These are phyloP conservation scores for Zele albiditarsus DNA, from an alignment of 2,888 invertebrate species.

Conservation along the genomic window DNA sequence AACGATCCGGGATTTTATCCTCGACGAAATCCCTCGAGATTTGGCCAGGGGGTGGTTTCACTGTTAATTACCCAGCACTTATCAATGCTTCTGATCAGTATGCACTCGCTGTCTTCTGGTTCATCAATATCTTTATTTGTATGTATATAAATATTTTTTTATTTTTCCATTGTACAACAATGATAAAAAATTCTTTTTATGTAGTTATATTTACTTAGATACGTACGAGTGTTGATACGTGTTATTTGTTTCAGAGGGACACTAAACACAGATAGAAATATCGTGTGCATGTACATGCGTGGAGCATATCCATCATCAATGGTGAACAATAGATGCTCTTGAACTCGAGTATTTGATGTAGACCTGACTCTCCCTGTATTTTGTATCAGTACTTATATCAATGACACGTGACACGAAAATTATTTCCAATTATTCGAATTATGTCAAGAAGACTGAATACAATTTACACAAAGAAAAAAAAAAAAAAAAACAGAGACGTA, in stretches of 20 bases:
- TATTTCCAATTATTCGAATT: constrained; percentile 34
- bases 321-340: no score
- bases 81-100: constrained; percentile 49
- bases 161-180: neutral
- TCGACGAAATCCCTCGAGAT: constrained; percentile 52
- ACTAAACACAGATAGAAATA: no score
- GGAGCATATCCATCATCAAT: no score
- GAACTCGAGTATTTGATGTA: neutral
- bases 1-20: constrained; percentile 64
- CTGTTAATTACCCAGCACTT: constrained; percentile 66
- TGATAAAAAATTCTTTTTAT: neutral
- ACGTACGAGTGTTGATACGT: no score
- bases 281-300: no score
- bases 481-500: neutral
- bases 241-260: no score
- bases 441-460: neutral
- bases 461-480: neutral
- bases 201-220: no score
- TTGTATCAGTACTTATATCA: constrained; percentile 30
- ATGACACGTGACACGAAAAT: constrained; percentile 49
- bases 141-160: constrained; percentile 10
- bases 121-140: constrained; percentile 35
- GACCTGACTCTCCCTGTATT: neutral
- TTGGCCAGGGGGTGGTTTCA: constrained; percentile 55
- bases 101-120: constrained; percentile 39